Evolutionary conservation across 2,888 invertebrate species (phyloP).

Genomic region (Acanthosoma haemorrhoidale): DNA sequence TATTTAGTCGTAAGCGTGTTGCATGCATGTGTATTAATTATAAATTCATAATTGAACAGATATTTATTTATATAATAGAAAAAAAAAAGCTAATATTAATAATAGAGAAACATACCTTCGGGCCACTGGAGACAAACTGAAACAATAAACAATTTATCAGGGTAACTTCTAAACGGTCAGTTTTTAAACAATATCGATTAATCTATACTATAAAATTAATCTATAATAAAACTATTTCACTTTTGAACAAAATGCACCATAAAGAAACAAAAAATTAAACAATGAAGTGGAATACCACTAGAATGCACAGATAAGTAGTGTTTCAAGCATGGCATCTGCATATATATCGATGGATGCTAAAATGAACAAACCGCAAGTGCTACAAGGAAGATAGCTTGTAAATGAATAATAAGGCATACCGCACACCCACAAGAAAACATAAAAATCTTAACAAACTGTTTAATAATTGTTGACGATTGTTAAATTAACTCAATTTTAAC

Average conservation of each 20-base stretch:
- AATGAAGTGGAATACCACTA: background rate
- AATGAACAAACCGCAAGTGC: background rate
- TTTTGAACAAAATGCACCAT: background rate
- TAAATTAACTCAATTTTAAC: too few species aligned
- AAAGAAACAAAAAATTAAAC: background rate
- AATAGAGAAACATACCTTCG: conserved; percentile 61
- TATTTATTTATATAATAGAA: conserved; percentile 25
- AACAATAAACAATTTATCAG: conserved; percentile 49
- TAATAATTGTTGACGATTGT: too few species aligned
- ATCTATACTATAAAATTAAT: background rate
- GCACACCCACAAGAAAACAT: too few species aligned
- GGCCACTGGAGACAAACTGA: conserved; percentile 89
- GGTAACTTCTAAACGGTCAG: background rate
- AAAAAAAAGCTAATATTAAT: conserved; percentile 13
- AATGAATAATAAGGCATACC: background rate
- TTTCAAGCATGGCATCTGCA: background rate
- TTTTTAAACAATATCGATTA: background rate
- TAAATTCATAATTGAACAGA: conserved; percentile 28
- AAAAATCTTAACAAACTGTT: background rate
- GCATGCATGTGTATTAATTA: conserved; percentile 40
- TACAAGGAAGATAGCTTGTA: background rate
- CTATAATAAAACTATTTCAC: background rate
- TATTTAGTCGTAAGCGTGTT: conserved; percentile 40
- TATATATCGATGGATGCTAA: background rate
- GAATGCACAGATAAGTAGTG: background rate